Evolutionary conservation across 2,113 vertebrate species (phyloP).

Genomic region (Tetraodon nigroviridis): DNA sequence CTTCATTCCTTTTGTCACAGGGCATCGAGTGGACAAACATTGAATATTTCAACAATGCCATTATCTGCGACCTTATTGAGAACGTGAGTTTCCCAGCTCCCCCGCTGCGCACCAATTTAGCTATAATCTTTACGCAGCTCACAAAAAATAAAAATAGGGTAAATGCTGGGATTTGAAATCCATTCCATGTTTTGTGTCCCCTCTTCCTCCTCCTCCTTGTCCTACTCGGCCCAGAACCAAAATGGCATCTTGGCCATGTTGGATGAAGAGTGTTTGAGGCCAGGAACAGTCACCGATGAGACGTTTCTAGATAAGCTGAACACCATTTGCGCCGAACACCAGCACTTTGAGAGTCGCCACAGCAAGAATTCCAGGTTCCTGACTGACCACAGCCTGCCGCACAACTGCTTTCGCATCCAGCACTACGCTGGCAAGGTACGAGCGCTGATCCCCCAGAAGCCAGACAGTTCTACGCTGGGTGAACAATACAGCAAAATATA

Average conservation of each 20-base stretch:
- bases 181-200: neutral
- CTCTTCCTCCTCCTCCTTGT: neutral
- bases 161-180: neutral
- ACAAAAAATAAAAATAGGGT: too few relatives aligned
- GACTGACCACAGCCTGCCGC: conserved; percentile 90
- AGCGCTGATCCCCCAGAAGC: neutral
- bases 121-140: neutral
- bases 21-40: conserved; percentile 98
- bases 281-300: conserved; percentile 91
- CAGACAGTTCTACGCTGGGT: too few relatives aligned
- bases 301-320: conserved; percentile 97
- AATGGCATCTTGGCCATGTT: conserved; percentile 98
- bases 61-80: conserved; percentile 98
- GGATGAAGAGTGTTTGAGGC: conserved; percentile 94
- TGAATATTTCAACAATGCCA: conserved; percentile 97
- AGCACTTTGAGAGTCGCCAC: conserved; percentile 95
- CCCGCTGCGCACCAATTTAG: neutral
- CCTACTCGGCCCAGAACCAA: conserved; percentile 67
- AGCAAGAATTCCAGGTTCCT: conserved; percentile 95
- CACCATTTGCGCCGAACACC: conserved; percentile 91
- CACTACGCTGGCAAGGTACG: conserved; percentile 96
- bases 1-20: conserved; percentile 70
- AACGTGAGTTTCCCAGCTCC: conserved; percentile 81
- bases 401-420: conserved; percentile 96
- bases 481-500: neutral